These are phyloP conservation scores for Priocnemis perturbator DNA, from an alignment of 2,888 invertebrate species.

Conservation along the genomic window DNA sequence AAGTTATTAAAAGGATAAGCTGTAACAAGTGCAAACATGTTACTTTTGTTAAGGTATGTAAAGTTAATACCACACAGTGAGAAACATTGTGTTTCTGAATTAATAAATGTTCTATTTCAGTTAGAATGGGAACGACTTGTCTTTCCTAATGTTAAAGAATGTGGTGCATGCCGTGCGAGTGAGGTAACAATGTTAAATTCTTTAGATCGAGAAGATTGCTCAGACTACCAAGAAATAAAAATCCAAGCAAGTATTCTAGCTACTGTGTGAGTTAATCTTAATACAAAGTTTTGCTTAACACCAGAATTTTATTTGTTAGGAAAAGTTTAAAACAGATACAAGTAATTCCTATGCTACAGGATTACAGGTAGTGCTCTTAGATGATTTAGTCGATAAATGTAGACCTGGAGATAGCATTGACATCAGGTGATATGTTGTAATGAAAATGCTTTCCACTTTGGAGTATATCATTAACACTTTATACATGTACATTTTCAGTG, in stretches of 20 bases:
- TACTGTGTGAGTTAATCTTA: conserved; percentile 3
- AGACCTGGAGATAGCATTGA: conserved; percentile 93
- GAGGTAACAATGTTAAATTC: conserved; percentile 75
- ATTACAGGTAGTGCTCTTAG: conserved; percentile 71
- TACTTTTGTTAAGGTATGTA: conserved; percentile 79
- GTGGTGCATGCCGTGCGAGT: conserved; percentile 62
- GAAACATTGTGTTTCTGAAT: background rate
- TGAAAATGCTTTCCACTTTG: background rate
- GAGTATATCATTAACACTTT: conserved; percentile 9
- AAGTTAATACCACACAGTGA: too few relatives aligned
- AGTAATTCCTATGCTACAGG: conserved; percentile 49
- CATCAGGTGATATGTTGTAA: conserved; percentile 80
- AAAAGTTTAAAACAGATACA: conserved; percentile 29
- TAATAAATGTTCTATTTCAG: conserved; percentile 44
- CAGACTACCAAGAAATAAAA: conserved; percentile 91
- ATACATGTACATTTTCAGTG: conserved; percentile 77
- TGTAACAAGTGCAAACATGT: conserved; percentile 87
- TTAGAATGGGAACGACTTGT: conserved; percentile 69
- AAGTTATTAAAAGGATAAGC: conserved; percentile 83
- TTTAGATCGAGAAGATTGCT: conserved; percentile 81
- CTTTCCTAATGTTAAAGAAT: conserved; percentile 64
- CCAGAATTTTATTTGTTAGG: conserved; percentile 30
- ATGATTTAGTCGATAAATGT: conserved; percentile 91
- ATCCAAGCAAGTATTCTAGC: conserved; percentile 79
- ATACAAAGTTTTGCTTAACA: background rate